These are phyloP conservation scores for Lathamus discolor DNA, from an alignment of 2,113 vertebrate species.

Conservation along the genomic window DNA sequence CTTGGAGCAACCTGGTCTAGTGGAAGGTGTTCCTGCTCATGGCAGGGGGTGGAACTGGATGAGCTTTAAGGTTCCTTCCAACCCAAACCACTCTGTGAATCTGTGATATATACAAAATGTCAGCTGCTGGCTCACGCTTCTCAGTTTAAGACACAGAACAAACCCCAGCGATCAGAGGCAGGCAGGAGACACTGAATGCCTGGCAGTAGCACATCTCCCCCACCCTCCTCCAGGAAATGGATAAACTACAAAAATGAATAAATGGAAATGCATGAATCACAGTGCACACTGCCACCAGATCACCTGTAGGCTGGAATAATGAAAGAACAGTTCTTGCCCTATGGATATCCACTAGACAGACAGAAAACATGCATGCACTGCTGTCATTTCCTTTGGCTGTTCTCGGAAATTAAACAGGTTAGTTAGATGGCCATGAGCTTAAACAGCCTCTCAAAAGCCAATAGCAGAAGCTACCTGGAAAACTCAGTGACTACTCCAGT, in stretches of 20 bases:
- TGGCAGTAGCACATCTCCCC: neutral
- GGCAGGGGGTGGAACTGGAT: neutral
- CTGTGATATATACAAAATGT: neutral
- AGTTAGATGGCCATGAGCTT: neutral
- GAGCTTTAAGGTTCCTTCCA: neutral
- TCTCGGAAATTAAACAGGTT: neutral
- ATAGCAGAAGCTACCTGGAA: neutral
- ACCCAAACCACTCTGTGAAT: neutral
- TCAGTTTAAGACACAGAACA: neutral
- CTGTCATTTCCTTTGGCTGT: neutral
- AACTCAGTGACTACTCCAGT: neutral
- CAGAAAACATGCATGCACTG: rapidly evolving
- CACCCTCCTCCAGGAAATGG: neutral
- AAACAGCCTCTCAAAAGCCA: neutral
- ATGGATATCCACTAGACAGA: neutral
- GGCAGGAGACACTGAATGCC: neutral
- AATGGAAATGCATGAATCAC: neutral
- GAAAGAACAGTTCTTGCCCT: neutral
- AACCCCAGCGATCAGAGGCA: rapidly evolving
- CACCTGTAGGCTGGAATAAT: neutral
- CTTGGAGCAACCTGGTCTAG: neutral
- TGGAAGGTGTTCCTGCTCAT: neutral
- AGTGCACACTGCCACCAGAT: neutral
- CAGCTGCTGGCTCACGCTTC: neutral
- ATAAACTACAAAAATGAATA: neutral